phyloP scores from a whole-genome alignment of 2,113 vertebrate genomes.

The Tyto alba region DNA sequence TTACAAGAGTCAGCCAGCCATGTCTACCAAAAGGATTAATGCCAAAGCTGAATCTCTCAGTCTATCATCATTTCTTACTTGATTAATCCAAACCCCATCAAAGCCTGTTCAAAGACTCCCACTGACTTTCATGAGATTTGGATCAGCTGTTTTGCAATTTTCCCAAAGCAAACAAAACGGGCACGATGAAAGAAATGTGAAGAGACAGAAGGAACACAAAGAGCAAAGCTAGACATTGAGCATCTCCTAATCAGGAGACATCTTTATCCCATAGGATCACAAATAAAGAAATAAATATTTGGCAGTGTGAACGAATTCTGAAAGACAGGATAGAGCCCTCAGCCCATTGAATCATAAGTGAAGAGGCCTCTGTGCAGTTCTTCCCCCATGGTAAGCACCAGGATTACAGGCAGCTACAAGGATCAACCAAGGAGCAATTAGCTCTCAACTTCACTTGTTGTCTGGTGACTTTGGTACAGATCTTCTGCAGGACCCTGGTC shows the following conservation, averaged over 20 bases:
- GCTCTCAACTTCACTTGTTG: neutral
- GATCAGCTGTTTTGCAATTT: neutral
- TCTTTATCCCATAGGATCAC: neutral
- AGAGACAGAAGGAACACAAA: neutral
- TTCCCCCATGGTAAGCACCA: neutral
- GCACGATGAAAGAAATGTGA: neutral
- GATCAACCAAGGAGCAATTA: neutral
- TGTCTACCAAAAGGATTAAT: neutral
- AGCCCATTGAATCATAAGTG: fast-evolving
- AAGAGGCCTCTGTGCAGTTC: neutral
- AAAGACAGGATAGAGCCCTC: neutral
- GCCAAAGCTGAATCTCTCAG: neutral
- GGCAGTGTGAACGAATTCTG: neutral
- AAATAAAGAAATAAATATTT: neutral
- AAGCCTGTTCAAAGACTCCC: neutral
- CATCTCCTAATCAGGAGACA: neutral
- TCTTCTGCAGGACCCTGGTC: neutral
- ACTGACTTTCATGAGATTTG: neutral
- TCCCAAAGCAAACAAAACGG: neutral
- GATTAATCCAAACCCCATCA: constrained; percentile 5
- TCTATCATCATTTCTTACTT: neutral
- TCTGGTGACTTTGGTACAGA: neutral
- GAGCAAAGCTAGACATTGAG: neutral
- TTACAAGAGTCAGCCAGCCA: neutral
- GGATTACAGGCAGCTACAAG: neutral